Conservation (phyloP, 2,888 invertebrate species). For the Morpho deidamia region DNA sequence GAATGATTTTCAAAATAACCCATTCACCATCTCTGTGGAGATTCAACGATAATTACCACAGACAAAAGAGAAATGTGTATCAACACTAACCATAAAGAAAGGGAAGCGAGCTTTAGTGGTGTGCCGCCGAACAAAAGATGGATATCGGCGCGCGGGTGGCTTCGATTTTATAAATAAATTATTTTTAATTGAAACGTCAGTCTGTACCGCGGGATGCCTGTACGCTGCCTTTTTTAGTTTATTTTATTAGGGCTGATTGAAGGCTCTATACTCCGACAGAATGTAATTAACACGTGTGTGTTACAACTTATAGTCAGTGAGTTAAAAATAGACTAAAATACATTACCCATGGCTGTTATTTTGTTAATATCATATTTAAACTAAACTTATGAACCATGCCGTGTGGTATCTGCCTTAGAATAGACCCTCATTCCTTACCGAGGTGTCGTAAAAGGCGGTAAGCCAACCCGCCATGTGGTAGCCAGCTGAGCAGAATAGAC, state of each 20-base stretch:
- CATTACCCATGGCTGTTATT: too few species aligned
- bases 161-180: constrained; percentile 37
- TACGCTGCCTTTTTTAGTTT: constrained; percentile 15
- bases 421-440: too few species aligned
- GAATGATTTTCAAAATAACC: constrained; percentile 32
- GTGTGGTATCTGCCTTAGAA: too few species aligned
- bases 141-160: constrained; percentile 34
- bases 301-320: too few species aligned
- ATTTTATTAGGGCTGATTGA: constrained; percentile 15
- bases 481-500: too few species aligned
- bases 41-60: constrained; percentile 35
- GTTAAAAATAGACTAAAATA: too few species aligned
- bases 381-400: too few species aligned
- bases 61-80: constrained; percentile 34
- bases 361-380: too few species aligned
- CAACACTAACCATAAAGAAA: constrained; percentile 31
- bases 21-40: constrained; percentile 20
- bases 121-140: constrained; percentile 37
- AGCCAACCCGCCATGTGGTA: too few species aligned
- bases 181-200: constrained; percentile 42
- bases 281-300: constrained; percentile 11
- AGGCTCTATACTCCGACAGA: constrained; percentile 4
- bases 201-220: constrained; percentile 28
- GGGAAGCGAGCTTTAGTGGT: constrained; percentile 25
- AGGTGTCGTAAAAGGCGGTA: too few species aligned